Evolutionary conservation across 35 echinoderm and acorn worm species (phyloP), one percentile per base, ranked within the genome.

Genomic region (Apostichopus californicus): DNA sequence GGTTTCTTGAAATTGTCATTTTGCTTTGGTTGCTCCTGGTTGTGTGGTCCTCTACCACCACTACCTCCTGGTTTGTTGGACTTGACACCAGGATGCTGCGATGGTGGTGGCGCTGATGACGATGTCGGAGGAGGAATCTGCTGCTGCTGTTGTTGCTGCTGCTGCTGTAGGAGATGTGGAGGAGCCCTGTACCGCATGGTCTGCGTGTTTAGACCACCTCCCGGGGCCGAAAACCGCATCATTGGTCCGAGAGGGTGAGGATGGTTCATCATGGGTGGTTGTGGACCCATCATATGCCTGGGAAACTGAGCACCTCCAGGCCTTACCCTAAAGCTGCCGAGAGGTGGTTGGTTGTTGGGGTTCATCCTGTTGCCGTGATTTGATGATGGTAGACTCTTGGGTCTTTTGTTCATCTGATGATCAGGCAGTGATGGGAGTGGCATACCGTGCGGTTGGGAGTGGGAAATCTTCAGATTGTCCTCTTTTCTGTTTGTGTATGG

Each of bases 181-280:
- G 71, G 87, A 22, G 89, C 77, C 5, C 89, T 52, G 21, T 91
- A 78, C 2, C 89, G 53, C 89, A 91, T 79, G 23, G 89, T 89
- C 23, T 89, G 77, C 2, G 89, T 46, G n/a, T 91, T 91, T 75
- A 79, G 89, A 56, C 71, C 77, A 10, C 22, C 78, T 59, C 54
- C 23, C 4, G 86, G 86, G 21, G 86, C 86, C 14, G 60, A 23
- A 55, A 89, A 73, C n/a, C 86, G 86, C 61, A 89, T 73, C 86
- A 89, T 89, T 73, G 86, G 86, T 89, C 86, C 86, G 0, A 89
- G 86, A 64, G 17, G 86, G 59, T 89, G 86, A 34, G 86, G 86
- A 73, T 89, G 86, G 86, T 89, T 89, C 86, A 89, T 55, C 86
- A 89, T 68, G 0, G 10, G 57, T 72, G 46, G 86, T n/a, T 89